Percentiles rank a stretch among this genome's conserved stretches.
These are phyloP conservation scores for Paramormyrops hopkinsi DNA, from an alignment of 2,797 vertebrate genomes.

Conservation along the genomic window DNA sequence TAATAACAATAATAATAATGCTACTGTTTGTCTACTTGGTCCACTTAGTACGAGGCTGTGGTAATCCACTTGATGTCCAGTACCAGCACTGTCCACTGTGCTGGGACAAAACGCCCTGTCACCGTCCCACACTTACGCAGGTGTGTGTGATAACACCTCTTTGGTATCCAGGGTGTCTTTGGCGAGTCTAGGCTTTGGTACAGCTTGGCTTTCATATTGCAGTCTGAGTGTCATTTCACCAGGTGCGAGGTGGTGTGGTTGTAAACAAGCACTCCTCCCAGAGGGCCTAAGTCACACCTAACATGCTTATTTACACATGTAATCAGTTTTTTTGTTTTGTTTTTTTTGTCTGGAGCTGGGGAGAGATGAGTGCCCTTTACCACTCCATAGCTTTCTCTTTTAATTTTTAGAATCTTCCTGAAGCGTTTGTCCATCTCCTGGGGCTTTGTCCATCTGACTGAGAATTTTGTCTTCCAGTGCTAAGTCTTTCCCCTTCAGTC, in stretches of 20 bases:
- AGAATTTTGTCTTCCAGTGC: background rate
- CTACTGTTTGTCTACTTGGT: conserved; percentile 59
- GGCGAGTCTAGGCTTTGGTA: conserved; percentile 40
- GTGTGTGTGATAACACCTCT: background rate
- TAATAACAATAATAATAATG: conserved; percentile 32
- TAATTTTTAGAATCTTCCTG: background rate
- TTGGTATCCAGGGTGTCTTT: conserved; percentile 15
- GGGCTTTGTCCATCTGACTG: background rate
- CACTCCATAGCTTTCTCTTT: background rate
- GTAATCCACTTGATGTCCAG: conserved; percentile 61
- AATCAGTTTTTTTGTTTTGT: background rate
- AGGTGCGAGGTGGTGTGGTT: background rate
- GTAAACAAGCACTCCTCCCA: background rate
- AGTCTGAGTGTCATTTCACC: background rate
- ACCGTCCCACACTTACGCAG: background rate
- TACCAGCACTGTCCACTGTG: conserved; percentile 70
- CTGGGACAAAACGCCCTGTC: background rate
- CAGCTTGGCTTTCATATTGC: conserved; percentile 24
- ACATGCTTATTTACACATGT: background rate
- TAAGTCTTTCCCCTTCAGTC: background rate
- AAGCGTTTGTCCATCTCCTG: background rate
- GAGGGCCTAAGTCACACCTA: background rate
- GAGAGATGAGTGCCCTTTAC: background rate
- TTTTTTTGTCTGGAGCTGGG: conserved; percentile 1
- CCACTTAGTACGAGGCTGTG: conserved; percentile 70